Base-by-base conservation (phyloP, 2,113 vertebrate genomes). In the Leucosticte australis region DNA sequence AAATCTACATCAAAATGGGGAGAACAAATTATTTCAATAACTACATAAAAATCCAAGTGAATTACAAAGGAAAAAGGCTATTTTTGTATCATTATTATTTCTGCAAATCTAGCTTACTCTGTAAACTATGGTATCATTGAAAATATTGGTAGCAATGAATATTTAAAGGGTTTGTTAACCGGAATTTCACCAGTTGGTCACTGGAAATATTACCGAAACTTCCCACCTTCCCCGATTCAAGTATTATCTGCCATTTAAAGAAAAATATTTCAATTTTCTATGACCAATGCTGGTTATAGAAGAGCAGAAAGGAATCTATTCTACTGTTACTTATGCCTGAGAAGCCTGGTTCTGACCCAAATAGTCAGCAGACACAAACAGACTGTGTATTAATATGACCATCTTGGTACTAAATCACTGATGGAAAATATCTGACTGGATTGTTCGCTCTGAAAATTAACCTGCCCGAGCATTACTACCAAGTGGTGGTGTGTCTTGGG, bases 281-380 rank as follows among this genome's bases (percentile, higher is more conserved):
- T 39, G 14, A 55, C 28, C 23, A 47, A 27, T 11, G 5, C n/a
- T 73, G 13, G 31, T 26, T 85, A 62, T 1, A 37, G 41, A 71
- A 69, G 12, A 84, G 30, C 12, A 89, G 39, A 84, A 91, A 74
- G 31, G 12, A 81, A 42, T 57, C 33, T 74, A 23, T 87, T 65
- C 53, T 94, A 14, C 33, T 6, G 6, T 74, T 75, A 35, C 42
- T 94, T 63, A 70, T 20, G 26, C 41, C 46, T 64, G 30, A 84
- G 47, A 89, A 50, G 52, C 9, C 57, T 75, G 53, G 31, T 82
- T 93, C 82, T 79, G 85, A 71, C 78, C 87, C 78, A 84, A 78
- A 49, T 13, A 75, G 22, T 31, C 62, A 62, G 65, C 53, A 87
- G 81, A 64, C 17, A 83, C 21, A 89, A 89, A 75, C 9, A 87